These are phyloP conservation scores for Hippolais icterina DNA, from an alignment of 2,113 vertebrate genomes.

Conservation along the genomic window DNA sequence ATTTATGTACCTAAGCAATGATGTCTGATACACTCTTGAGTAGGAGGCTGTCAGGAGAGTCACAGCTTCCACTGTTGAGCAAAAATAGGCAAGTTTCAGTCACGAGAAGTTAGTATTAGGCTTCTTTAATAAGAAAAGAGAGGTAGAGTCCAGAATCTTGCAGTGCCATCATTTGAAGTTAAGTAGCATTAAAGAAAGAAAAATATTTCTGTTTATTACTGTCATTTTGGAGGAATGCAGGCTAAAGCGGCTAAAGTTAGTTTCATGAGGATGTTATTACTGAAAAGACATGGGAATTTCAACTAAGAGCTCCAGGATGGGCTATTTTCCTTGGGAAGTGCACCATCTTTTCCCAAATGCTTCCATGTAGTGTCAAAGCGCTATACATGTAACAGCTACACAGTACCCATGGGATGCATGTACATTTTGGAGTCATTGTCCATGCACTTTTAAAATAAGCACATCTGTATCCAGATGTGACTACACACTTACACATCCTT, in stretches of 20 bases:
- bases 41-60: background rate
- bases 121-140: background rate
- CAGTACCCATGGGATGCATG: background rate
- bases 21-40: background rate
- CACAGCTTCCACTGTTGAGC: background rate
- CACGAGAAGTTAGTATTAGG: background rate
- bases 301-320: background rate
- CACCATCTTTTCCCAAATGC: background rate
- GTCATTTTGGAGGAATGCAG: background rate
- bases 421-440: background rate
- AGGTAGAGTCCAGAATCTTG: background rate
- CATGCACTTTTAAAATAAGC: background rate
- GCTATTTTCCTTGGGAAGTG: background rate
- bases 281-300: background rate
- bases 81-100: background rate
- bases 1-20: background rate
- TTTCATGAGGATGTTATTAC: background rate
- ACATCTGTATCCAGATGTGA: background rate
- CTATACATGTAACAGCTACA: rapidly evolving
- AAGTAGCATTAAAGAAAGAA: background rate
- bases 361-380: background rate
- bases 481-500: background rate
- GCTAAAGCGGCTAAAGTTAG: background rate
- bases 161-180: background rate
- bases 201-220: background rate